Conservation (phyloP, 2,797 vertebrate genomes). For the Fratercula arctica region DNA sequence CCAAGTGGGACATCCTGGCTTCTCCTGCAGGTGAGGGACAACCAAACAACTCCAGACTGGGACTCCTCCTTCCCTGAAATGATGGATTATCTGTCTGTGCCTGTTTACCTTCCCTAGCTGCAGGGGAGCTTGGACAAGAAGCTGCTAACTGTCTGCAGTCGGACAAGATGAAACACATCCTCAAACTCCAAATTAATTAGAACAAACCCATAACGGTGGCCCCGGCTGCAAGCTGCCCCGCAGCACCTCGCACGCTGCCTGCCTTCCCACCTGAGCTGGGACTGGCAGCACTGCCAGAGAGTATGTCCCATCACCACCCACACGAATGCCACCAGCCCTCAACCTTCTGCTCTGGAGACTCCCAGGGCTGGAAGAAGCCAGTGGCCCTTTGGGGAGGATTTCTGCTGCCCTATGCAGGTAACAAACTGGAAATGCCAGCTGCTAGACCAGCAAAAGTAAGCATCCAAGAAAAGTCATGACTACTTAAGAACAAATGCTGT, state of each 20-base stretch:
- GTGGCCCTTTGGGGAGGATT: background rate
- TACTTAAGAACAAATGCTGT: background rate
- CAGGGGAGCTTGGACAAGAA: conserved; percentile 3
- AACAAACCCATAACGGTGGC: background rate
- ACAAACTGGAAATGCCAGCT: background rate
- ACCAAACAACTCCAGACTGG: background rate
- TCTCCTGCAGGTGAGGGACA: background rate
- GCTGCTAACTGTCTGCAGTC: background rate
- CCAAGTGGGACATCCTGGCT: background rate
- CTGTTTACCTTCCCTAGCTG: conserved; percentile 27
- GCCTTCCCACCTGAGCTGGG: background rate
- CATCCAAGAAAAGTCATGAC: background rate
- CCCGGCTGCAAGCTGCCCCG: background rate
- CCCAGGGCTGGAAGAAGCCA: background rate
- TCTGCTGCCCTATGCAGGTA: background rate
- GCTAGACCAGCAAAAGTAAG: background rate
- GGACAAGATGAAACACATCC: background rate
- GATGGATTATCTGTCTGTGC: background rate
- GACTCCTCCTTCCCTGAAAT: background rate
- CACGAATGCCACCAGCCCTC: background rate
- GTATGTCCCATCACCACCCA: background rate
- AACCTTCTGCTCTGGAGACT: background rate
- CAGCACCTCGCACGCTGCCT: rapidly evolving
- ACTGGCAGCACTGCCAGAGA: background rate
- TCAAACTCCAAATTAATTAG: background rate